Evolutionary conservation across 2,797 vertebrate genomes (phyloP), one percentile per base, ranked within the genome.

Genomic region (Pachyuromys duprasi): DNA sequence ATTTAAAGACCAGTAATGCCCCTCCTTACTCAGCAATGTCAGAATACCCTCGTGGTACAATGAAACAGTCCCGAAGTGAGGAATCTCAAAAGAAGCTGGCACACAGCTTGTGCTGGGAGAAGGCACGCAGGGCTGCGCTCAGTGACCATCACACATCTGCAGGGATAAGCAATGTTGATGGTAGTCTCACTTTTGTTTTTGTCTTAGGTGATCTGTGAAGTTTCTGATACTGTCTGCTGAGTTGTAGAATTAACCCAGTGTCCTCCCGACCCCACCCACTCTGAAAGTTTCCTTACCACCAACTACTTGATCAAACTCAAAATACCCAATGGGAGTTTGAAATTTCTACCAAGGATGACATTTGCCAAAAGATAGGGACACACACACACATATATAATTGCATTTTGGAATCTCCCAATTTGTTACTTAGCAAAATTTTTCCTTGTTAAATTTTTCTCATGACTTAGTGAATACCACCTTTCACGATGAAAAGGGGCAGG

Each of bases 321-420:
- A 91, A 89, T 60, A 81, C 13, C 13, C 65, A 69, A 31, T 9
- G 79, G 28, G 55, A 84, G 33, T 18, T 91, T 89, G 65, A 91
- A 65, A 84, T 91, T 81, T 95, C 42, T 24, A 81, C 17, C 70
- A 88, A 87, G 70, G 74, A 2, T 67, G 86, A 55, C 62, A 95
- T n/a, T 96, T 94, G 2, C 70, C 36, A n/a, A 89, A 57, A 95
- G 13, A 92, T 95, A 78, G 31, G 57, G 9, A 26, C 24, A 95
- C 86, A 81, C 36, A 75, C 83, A 83, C 17, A 57, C 17, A 57
- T 57, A 92, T 80, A 57, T 74, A 72, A 87, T 53, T 90, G 36
- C 90, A 91, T 97, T 96, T 95, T 81, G 76, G 80, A 69, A 95
- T 90, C n/a, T 62, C 39, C 49, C 82, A 80, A 94, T 94, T 94